Base-by-base conservation (phyloP, 2,113 vertebrate species). In the Cairina moschata region DNA sequence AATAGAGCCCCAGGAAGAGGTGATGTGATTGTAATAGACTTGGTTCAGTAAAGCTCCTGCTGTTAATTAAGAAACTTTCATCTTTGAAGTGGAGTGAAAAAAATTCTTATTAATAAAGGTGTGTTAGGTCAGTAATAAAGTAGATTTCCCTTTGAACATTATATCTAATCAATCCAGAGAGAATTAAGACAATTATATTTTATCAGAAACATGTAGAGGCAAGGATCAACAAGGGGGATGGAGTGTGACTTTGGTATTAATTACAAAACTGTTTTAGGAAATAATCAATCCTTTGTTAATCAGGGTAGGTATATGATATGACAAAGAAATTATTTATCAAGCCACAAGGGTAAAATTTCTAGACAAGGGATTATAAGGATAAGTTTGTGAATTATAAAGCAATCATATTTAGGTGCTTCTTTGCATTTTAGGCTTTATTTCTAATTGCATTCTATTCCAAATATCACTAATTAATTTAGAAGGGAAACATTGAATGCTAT, bases 51-150 rank as follows among this genome's bases (percentile, higher is more conserved):
- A 97, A 97, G 80, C 91, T 97, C 97, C 91, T 97, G 90, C 62
- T 96, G 92, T 98, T 98, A 98, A 98, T 98, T 98, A 98, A 97
- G 96, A 97, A 98, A 98, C 96, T 97, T 98, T 97, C 95, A 92
- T 97, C 96, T 98, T 96, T 97, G 96, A 97, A 97, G 95, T 94
- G 82, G 40, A 96, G 73, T 93, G 90, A 72, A 95, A 95, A 92
- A 95, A 96, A 87, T 13, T 93, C 75, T 80, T 96, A 97, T 97
- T 98, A 98, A 68, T 76, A 95, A 97, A 97, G 93, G 86, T 96
- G 95, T 92, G 73, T 89, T 91, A 93, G 90, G 96, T 97, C 97
- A 97, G 93, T 96, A 97, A 95, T 97, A 97, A 97, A 95, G 95
- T 93, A 97, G 88, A 76, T 95, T 96, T 97, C 88, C 48, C 93